These are phyloP conservation scores for Panthera uncia DNA, from an alignment of 2,113 vertebrate species.

Conservation along the genomic window DNA sequence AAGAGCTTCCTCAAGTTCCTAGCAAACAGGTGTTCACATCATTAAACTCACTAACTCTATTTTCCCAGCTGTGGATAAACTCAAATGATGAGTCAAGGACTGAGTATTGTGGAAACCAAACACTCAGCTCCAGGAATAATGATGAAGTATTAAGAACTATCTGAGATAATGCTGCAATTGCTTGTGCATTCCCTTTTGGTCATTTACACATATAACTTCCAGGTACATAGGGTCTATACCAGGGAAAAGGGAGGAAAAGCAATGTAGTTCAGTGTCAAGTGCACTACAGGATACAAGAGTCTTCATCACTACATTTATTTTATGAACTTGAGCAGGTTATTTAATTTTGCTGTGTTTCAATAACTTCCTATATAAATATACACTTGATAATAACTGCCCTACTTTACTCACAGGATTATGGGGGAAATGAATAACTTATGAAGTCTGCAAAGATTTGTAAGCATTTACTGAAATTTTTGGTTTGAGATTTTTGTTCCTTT, in stretches of 20 bases:
- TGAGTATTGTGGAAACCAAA: constrained; percentile 62
- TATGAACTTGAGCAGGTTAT: neutral
- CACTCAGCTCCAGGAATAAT: constrained; percentile 47
- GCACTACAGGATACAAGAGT: neutral
- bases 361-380: constrained; percentile 45
- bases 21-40: constrained; percentile 48
- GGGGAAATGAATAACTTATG: neutral
- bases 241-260: constrained; percentile 1
- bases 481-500: constrained; percentile 20
- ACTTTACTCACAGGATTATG: constrained; percentile 16
- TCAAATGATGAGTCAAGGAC: constrained; percentile 13
- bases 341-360: constrained; percentile 29
- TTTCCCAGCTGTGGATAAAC: neutral
- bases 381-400: neutral
- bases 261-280: neutral
- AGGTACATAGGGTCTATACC: neutral
- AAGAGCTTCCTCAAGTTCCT: constrained; percentile 24
- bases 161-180: constrained; percentile 46
- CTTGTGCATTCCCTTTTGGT: constrained; percentile 23
- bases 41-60: constrained; percentile 59
- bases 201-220: constrained; percentile 29
- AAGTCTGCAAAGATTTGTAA: constrained; percentile 40
- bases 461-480: constrained; percentile 38
- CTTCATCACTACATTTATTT: constrained; percentile 9
- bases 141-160: constrained; percentile 52